Evolutionary conservation across 2,888 invertebrate species (phyloP).

Genomic region (Drosophila atripex): DNA sequence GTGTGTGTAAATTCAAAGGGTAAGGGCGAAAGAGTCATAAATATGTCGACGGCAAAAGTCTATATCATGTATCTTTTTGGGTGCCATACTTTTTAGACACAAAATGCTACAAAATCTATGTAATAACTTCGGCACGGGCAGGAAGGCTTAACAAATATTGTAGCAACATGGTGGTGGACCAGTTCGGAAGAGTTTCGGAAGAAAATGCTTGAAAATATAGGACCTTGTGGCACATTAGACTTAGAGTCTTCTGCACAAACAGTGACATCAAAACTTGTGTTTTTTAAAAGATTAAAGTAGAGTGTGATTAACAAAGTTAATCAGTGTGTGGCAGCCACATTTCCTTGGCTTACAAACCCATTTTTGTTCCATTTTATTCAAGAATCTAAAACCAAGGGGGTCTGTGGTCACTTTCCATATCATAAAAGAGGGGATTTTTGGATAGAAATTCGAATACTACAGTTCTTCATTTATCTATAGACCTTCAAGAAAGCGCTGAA

Average conservation of each 20-base stretch:
- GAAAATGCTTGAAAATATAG: not conserved
- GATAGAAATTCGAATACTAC: too few relatives aligned
- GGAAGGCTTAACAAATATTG: conserved; percentile 44
- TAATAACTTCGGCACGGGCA: conserved; percentile 57
- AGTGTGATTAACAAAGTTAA: not conserved
- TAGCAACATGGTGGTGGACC: conserved; percentile 1
- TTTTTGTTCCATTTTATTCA: not conserved
- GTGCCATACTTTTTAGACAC: conserved; percentile 68
- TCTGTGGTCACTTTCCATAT: not conserved
- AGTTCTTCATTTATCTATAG: too few relatives aligned
- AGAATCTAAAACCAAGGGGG: conserved; percentile 9
- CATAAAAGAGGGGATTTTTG: too few relatives aligned
- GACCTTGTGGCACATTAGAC: conserved; percentile 21
- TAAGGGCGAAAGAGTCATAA: conserved; percentile 60
- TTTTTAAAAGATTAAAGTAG: not conserved
- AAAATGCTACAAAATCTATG: conserved; percentile 76
- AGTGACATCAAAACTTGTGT: not conserved
- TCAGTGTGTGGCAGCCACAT: not conserved
- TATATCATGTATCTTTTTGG: conserved; percentile 60
- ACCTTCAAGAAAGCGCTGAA: too few relatives aligned
- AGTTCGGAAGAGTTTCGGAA: not conserved
- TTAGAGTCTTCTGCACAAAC: not conserved
- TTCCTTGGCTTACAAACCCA: not conserved
- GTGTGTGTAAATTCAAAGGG: conserved; percentile 10
- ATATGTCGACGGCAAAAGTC: conserved; percentile 71